Base-by-base conservation (phyloP, 2,888 invertebrate species). In the Agonum fuliginosum region DNA sequence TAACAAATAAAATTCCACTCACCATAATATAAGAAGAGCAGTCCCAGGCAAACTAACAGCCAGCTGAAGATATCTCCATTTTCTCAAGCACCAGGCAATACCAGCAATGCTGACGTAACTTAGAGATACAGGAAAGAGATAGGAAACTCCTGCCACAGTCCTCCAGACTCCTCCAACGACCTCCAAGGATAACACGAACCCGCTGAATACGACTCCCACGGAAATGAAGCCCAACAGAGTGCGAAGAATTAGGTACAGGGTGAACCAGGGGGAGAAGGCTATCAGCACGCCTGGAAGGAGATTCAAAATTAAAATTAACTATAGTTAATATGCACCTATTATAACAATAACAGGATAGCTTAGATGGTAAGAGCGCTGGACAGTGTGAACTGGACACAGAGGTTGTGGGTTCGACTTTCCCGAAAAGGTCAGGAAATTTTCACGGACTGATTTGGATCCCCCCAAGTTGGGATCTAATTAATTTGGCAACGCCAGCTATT, bases 201-300 rank as follows among this genome's bases (percentile, higher is more conserved):
- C 94, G 41, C 94, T 92, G 85, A 94, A 94, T 20, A 95, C 95
- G 62, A 95, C 92, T 14, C 94, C 94, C n/a, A 94, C 94, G 0
- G 93, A 94, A 10, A 93, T 92, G 81, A 93, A 91, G 0, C 95
- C 95, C 84, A 94, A 89, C 1, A 93, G 83, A 2, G 93, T 91
- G 51, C 95, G 88, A 48, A 95, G 88, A 0, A 91, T 86, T 54
- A 93, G 89, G 86, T 94, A 95, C 79, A 93, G 88, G 80, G 91
- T 88, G 86, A 92, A 93, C 80, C 92, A 92, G 17, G 92, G 91
- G 2, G 91, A 91, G 81, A 95, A 90, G 8, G 93, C 91, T 0
- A 94, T 90, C n/a, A 90, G 58, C 6, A 84, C 83, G 41, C 87
- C 86, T 87, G 70, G 67, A 84, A 83, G 30, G 17, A 48, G 1